Evolutionary conservation across 2,113 vertebrate genomes (phyloP).

Genomic region (pig (Sus scrofa)): T2T-Sscrofa CM000830.6:18732001-18732500

Average conservation of each 20-base stretch:
- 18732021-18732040: background rate
- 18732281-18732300: no score
- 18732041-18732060: background rate
- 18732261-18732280: no score
- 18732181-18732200: no score
- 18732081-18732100: background rate
- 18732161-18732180: no score
- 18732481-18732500: constrained; percentile 45
- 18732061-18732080: background rate
- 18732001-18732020: background rate
- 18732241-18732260: no score
- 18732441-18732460: background rate
- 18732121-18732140: background rate
- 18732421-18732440: constrained; percentile 26
- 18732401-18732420: constrained; percentile 5
- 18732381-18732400: background rate
- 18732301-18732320: no score
- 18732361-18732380: no score
- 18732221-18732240: no score
- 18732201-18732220: no score
- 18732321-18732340: no score
- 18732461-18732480: background rate
- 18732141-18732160: background rate
- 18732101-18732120: background rate
- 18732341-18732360: no score